phyloP scores from a whole-genome alignment of 2,113 vertebrate species.

The Entelurus aequoreus region DNA sequence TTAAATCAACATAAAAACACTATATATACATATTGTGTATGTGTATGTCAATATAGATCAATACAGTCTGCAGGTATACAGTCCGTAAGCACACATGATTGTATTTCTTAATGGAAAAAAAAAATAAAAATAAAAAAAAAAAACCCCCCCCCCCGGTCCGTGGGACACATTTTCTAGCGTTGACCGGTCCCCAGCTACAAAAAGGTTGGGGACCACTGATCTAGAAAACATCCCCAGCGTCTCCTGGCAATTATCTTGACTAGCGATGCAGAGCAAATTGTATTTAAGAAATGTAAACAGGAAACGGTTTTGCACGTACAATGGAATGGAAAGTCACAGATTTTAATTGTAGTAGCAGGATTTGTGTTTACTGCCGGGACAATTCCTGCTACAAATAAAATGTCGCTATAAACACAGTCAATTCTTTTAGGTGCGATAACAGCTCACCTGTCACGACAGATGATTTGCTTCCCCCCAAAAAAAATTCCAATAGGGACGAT shows the following conservation, averaged over 20 bases:
- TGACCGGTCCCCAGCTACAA: no score
- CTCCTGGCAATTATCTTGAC: conserved; percentile 7
- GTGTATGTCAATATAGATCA: no score
- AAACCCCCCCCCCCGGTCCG: no score
- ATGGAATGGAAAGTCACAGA: background rate
- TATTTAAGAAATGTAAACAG: conserved; percentile 10
- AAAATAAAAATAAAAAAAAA: no score
- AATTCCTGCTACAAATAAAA: conserved; percentile 4
- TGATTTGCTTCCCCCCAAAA: background rate
- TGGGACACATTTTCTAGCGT: no score
- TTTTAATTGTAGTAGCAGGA: background rate
- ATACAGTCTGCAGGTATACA: no score
- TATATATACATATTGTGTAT: no score
- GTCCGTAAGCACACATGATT: no score
- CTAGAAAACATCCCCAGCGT: background rate
- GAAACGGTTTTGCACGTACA: background rate
- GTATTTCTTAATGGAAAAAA: no score
- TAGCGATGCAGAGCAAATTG: background rate
- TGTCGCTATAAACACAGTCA: background rate
- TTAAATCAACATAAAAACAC: no score
- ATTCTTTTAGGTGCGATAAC: conserved; percentile 6
- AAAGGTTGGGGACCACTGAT: no score
- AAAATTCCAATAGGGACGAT: background rate
- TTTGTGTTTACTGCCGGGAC: background rate
- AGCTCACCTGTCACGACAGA: background rate